phyloP scores from a whole-genome alignment of 2,113 vertebrate genomes.

The Oceanodroma tethys region DNA sequence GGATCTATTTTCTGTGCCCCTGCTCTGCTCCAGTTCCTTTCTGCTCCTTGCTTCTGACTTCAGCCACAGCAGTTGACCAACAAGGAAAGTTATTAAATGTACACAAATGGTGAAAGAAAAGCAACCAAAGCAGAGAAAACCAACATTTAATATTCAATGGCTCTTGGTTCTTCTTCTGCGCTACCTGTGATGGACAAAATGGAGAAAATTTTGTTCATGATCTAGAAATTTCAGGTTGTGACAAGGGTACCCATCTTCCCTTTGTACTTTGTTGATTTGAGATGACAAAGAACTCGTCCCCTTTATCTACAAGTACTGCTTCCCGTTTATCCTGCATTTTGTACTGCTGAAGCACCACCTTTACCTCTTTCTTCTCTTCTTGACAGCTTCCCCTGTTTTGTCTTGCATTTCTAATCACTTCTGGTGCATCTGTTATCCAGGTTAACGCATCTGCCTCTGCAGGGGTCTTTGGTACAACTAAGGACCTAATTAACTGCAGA shows the following conservation, averaged over 20 bases:
- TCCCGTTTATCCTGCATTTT: neutral
- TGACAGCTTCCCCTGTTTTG: neutral
- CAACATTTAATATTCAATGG: neutral
- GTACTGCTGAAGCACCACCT: neutral
- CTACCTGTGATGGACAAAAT: neutral
- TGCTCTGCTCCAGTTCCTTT: neutral
- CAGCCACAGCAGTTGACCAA: neutral
- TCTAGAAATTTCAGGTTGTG: neutral
- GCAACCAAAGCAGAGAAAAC: neutral
- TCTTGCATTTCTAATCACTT: constrained; percentile 5
- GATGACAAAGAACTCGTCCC: neutral
- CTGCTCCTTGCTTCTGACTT: neutral
- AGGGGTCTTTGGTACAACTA: neutral
- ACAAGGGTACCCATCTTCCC: neutral
- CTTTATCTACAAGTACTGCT: neutral
- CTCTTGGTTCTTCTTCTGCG: neutral
- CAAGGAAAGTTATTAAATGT: neutral
- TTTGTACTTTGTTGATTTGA: neutral
- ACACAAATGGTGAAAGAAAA: neutral
- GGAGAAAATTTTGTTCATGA: neutral
- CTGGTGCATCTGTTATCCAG: neutral
- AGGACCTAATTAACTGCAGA: neutral
- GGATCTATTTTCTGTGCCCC: neutral
- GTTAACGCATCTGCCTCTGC: neutral
- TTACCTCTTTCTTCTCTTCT: neutral